These are phyloP conservation scores for Baryphthengus martii DNA, from an alignment of 2,113 vertebrate species.

Conservation along the genomic window DNA sequence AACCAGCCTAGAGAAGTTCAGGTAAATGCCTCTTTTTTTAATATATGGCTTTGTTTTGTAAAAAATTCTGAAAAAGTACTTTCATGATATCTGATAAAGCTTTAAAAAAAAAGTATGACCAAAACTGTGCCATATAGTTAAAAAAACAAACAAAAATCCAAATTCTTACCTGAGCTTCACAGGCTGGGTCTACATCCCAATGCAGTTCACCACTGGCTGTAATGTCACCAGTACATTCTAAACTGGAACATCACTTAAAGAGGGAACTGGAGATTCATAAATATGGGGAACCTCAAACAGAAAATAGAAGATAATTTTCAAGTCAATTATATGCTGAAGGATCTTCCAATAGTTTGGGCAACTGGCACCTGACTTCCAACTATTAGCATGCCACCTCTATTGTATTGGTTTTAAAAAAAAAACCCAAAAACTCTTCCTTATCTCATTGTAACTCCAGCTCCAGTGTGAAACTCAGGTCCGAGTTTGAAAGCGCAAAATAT, in stretches of 20 bases:
- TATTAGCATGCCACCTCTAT: background rate
- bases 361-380: background rate
- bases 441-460: background rate
- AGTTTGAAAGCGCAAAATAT: background rate
- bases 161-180: conserved; percentile 73
- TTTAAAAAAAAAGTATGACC: conserved; percentile 46
- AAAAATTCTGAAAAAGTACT: conserved; percentile 37
- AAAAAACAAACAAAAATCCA: conserved; percentile 73
- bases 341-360: background rate
- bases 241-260: conserved; percentile 71
- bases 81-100: background rate
- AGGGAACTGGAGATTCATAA: conserved; percentile 70
- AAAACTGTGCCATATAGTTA: conserved; percentile 78
- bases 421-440: background rate
- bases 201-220: conserved; percentile 65
- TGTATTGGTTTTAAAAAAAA: background rate
- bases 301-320: conserved; percentile 68
- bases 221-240: conserved; percentile 70
- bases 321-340: conserved; percentile 25
- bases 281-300: conserved; percentile 72
- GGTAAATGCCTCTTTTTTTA: conserved; percentile 74
- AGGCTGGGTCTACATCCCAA: conserved; percentile 71
- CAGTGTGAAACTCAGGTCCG: background rate
- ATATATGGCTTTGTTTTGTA: conserved; percentile 78
- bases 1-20: conserved; percentile 41